Percentiles rank a stretch among this genome's conserved stretches.
Conservation (phyloP, 1,140 invertebrate genomes). For the Drosophila miranda region DNA sequence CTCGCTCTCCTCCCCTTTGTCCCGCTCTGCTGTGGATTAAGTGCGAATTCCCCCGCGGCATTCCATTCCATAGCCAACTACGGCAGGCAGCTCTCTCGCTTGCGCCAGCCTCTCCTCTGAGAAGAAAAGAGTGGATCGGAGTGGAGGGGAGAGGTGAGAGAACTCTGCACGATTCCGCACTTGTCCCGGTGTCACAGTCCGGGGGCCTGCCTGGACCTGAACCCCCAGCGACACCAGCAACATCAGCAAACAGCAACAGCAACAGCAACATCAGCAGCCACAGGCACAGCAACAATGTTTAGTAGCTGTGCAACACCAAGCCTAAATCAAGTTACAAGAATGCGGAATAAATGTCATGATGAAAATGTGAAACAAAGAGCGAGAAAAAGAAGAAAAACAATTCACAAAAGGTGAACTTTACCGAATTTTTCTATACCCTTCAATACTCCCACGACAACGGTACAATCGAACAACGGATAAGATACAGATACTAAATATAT, state of each 20-base stretch:
- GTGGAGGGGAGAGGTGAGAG: neutral
- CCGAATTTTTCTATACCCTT: too few species aligned
- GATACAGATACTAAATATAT: too few species aligned
- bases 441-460: too few species aligned
- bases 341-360: slow-evolving; percentile 78
- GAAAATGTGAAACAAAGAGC: slow-evolving; percentile 21
- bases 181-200: slow-evolving; percentile 1
- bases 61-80: too few species aligned
- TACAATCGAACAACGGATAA: too few species aligned
- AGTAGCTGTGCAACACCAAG: slow-evolving; percentile 47
- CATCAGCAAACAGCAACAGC: slow-evolving; percentile 12
- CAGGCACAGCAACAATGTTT: slow-evolving; percentile 23
- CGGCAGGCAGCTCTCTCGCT: too few species aligned
- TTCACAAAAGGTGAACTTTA: neutral
- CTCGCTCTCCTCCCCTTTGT: too few species aligned
- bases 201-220: slow-evolving; percentile 24
- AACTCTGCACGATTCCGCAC: slow-evolving; percentile 11
- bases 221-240: slow-evolving; percentile 25
- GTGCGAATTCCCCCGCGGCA: too few species aligned
- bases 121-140: too few species aligned
- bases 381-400: slow-evolving; percentile 3
- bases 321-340: slow-evolving; percentile 79
- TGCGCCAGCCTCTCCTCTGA: too few species aligned
- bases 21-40: too few species aligned
- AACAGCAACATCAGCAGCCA: slow-evolving; percentile 26